Evolutionary conservation across 2,113 vertebrate genomes (phyloP).

Genomic region (Equus quagga): DNA sequence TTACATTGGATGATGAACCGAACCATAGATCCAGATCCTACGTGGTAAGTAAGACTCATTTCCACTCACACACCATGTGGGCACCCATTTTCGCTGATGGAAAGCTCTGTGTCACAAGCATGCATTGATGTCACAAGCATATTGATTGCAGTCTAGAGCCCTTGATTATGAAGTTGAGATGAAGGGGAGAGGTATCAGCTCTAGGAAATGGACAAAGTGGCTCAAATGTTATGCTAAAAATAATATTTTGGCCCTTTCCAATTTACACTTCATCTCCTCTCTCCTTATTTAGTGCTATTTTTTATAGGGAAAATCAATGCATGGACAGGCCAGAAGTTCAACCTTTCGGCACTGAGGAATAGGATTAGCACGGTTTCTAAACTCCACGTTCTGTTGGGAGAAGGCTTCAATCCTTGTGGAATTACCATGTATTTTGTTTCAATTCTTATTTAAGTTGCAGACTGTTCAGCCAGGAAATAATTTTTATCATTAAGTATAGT

Average conservation of each 20-base stretch:
- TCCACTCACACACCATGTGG: rapidly evolving
- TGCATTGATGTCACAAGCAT: background rate
- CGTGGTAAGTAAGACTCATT: rapidly evolving
- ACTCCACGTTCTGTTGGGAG: background rate
- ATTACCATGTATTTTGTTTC: background rate
- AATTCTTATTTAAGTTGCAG: background rate
- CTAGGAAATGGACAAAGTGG: background rate
- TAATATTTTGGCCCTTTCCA: background rate
- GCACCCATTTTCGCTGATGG: no score
- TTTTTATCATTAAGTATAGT: background rate
- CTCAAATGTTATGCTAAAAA: background rate
- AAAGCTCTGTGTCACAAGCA: background rate
- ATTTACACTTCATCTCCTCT: background rate
- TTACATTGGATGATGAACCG: background rate
- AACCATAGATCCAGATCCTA: background rate
- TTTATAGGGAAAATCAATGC: background rate
- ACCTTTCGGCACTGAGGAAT: background rate
- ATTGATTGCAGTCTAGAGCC: background rate
- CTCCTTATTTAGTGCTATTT: background rate
- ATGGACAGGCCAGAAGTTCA: background rate
- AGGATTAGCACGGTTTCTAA: background rate
- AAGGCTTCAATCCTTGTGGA: background rate
- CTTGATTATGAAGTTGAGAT: background rate
- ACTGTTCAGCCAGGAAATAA: background rate
- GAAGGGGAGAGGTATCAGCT: background rate